Evolutionary conservation across 2,113 vertebrate species (phyloP).

Genomic region (Dunckerocampus dactyliophorus): DNA sequence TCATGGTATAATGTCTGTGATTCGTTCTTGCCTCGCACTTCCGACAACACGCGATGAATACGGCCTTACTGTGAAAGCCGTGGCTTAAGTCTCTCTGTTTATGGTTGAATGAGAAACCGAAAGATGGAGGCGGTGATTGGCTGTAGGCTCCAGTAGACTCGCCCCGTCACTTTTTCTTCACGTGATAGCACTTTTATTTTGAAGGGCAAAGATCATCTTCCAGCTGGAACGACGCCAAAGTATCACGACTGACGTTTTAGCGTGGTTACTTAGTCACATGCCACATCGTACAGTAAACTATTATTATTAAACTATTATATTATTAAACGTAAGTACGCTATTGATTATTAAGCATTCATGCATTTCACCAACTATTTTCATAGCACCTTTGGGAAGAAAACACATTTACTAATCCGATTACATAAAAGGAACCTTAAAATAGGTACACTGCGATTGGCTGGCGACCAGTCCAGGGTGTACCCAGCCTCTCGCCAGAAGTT

Average conservation of each 20-base stretch:
- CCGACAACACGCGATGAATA: background rate
- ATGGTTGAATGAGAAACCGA: constrained; percentile 60
- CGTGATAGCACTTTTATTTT: constrained; percentile 60
- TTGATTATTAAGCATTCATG: too few relatives aligned
- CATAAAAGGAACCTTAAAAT: too few relatives aligned
- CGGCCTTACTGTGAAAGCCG: constrained; percentile 5
- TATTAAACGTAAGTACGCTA: too few relatives aligned
- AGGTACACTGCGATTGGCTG: too few relatives aligned
- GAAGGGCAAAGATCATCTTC: constrained; percentile 16
- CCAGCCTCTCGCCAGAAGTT: too few relatives aligned
- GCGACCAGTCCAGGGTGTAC: too few relatives aligned
- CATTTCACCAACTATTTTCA: too few relatives aligned
- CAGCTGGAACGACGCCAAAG: background rate
- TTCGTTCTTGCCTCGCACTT: background rate
- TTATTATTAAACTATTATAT: too few relatives aligned
- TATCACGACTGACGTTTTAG: background rate
- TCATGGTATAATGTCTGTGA: background rate
- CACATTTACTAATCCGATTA: too few relatives aligned
- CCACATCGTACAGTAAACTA: too few relatives aligned
- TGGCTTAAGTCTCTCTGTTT: constrained; percentile 51
- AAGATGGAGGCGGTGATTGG: constrained; percentile 77
- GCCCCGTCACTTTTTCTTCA: constrained; percentile 47
- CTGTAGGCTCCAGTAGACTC: accelerated
- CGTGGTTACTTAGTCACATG: too few relatives aligned
- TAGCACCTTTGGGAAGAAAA: too few relatives aligned